Evolutionary conservation across 1,140 invertebrate genomes (phyloP), one percentile per base, ranked within the genome.

Genomic region (Rhopalosiphum maidis): DNA sequence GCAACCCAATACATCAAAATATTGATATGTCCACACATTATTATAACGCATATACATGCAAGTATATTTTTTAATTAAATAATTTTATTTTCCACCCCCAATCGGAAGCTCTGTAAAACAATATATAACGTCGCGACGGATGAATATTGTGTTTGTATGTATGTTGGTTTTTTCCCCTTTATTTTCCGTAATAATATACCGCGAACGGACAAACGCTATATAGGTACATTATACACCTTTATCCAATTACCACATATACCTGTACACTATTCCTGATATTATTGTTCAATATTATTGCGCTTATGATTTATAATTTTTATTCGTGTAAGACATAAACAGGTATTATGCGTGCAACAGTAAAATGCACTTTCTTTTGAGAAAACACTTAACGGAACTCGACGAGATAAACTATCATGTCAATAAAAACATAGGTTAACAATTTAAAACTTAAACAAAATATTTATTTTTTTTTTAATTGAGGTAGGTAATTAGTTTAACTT

Each of bases 1-100:
- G 91, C 91, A 83, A 93, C 48, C 25, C 91, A 85, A 93, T 93
- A 93, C 77, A 85, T 93, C 82, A 93, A 93, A 93, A 93, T 93
- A 93, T 93, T 93, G 91, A 85, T 83, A 83, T 37, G 54, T 60
- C 35, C 51, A 48, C 43, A 87, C 30, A 48, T 41, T 90, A 90
- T 90, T 41, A 87, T 87, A 60, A 41, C 22, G 1, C 18, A 15
- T 55, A 41, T 87, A 41, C 15, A 86, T 55, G 22, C 25, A 25
- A 15, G n/a, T 89, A 54, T 35, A 37, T 55, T 89, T 89, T 89
- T 55, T 54, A 55, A 89, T 89, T 89, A 89, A 51, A 89, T 89
- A 23, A 37, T 35, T 54, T 89, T 89, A 30, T 54, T 89, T 89
- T 23, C 46, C 21, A n/a, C 46, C 48, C 46, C 35, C 87, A 46